A percentile compares a stretch with the other conserved stretches of the same genome.
phyloP scores from a whole-genome alignment of 2,797 vertebrate genomes.

The Anguilla anguilla region DNA sequence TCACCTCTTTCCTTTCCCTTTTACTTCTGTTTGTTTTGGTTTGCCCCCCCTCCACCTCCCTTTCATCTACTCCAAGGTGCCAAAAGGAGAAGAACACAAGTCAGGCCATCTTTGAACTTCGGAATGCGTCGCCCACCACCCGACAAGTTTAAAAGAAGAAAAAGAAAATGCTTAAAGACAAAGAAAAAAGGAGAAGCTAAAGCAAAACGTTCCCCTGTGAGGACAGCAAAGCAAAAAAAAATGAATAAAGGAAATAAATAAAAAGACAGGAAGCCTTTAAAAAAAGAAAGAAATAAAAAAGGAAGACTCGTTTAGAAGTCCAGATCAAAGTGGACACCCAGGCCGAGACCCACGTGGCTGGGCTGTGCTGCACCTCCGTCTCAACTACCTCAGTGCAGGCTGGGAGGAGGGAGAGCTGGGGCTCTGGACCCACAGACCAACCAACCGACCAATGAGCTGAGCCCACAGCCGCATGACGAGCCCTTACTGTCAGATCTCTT shows the following conservation, averaged over 20 bases:
- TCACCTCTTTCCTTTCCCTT: constrained; percentile 22
- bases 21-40: constrained; percentile 40
- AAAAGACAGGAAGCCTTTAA: constrained; percentile 80
- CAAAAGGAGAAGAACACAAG: constrained; percentile 76
- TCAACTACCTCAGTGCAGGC: constrained; percentile 60
- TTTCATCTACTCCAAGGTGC: constrained; percentile 75
- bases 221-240: constrained; percentile 67
- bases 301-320: constrained; percentile 38
- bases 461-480: constrained; percentile 68
- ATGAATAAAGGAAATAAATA: constrained; percentile 64
- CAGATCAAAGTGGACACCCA: constrained; percentile 42
- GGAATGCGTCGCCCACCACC: constrained; percentile 65
- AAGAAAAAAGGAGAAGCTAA: constrained; percentile 58
- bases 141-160: constrained; percentile 60
- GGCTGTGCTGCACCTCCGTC: constrained; percentile 65
- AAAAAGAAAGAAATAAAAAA: constrained; percentile 46
- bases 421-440: constrained; percentile 57
- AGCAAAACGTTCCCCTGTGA: constrained; percentile 68
- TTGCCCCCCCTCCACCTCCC: constrained; percentile 23
- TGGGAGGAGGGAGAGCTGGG: constrained; percentile 57
- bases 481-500: constrained; percentile 63
- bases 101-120: constrained; percentile 59
- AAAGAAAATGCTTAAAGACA: constrained; percentile 40
- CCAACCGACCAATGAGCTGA: constrained; percentile 50
- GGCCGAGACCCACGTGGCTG: constrained; percentile 57